Conservation (phyloP, 2,113 vertebrate species). For the Drymodes brunneopygia region DNA sequence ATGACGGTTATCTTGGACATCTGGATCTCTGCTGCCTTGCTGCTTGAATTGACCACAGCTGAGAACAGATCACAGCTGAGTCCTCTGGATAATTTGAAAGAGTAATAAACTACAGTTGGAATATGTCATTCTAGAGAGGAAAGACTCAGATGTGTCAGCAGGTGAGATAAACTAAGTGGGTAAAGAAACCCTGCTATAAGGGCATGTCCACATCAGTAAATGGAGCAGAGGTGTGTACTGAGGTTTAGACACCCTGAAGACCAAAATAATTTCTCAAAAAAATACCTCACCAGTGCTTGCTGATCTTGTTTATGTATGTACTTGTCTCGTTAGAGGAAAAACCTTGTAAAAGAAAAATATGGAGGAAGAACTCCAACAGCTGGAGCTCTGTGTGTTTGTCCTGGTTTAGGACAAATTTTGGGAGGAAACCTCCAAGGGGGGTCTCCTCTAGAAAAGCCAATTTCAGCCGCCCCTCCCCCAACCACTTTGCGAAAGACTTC, state of each 20-base stretch:
- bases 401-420: no score
- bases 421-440: no score
- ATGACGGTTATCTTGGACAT: not conserved
- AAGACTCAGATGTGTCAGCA: not conserved
- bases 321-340: not conserved
- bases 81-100: not conserved
- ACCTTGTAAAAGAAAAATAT: not conserved
- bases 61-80: not conserved
- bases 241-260: not conserved
- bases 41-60: not conserved
- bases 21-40: not conserved
- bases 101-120: not conserved
- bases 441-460: no score
- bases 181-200: not conserved
- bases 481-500: no score
- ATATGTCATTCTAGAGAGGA: not conserved
- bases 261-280: not conserved
- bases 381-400: not conserved
- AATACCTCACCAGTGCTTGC: not conserved
- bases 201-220: not conserved
- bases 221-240: not conserved
- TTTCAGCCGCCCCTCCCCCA: no score
- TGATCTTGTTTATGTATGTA: not conserved
- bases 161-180: not conserved
- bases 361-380: not conserved